phyloP scores from a whole-genome alignment of 2,113 vertebrate genomes.

The Brachyistius frenatus region DNA sequence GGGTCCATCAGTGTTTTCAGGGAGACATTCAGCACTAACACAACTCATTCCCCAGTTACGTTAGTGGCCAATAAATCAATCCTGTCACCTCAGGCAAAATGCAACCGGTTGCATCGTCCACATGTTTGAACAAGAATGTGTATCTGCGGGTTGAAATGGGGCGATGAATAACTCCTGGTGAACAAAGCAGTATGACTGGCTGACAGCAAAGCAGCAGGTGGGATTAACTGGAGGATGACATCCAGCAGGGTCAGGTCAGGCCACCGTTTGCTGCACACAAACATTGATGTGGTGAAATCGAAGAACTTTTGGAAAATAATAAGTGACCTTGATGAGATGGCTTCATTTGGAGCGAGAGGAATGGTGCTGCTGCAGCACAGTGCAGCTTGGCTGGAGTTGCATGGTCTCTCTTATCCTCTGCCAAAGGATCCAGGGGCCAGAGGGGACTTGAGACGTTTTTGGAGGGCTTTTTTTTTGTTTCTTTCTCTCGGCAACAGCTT shows the following conservation, averaged over 20 bases:
- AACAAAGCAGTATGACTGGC: conserved; percentile 17
- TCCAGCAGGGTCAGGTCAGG: conserved; percentile 13
- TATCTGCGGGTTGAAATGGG: conserved; percentile 24
- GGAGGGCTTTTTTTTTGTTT: conserved; percentile 24
- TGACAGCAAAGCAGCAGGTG: conserved; percentile 44
- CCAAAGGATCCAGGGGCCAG: conserved; percentile 75
- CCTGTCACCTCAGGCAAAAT: conserved; percentile 44
- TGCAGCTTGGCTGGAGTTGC: conserved; percentile 61
- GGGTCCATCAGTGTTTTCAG: conserved; percentile 20
- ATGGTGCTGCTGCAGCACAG: conserved; percentile 55
- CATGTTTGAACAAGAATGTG: conserved; percentile 35
- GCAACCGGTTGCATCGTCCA: conserved; percentile 29
- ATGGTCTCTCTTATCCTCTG: conserved; percentile 73
- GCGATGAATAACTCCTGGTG: conserved; percentile 38
- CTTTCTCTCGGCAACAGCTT: conserved; percentile 51
- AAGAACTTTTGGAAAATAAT: conserved; percentile 25
- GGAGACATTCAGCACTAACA: conserved; percentile 22
- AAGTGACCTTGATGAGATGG: conserved; percentile 61
- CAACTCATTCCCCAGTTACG: conserved; percentile 30
- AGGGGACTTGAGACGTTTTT: conserved; percentile 69
- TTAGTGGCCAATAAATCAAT: conserved; percentile 65
- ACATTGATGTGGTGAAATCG: background rate
- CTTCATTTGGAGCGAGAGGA: conserved; percentile 42
- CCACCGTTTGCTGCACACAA: conserved; percentile 21
- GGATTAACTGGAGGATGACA: conserved; percentile 44